Evolutionary conservation across 2,888 invertebrate species (phyloP), one percentile per base, ranked within the genome.

Genomic region (Heliconius hortense): DNA sequence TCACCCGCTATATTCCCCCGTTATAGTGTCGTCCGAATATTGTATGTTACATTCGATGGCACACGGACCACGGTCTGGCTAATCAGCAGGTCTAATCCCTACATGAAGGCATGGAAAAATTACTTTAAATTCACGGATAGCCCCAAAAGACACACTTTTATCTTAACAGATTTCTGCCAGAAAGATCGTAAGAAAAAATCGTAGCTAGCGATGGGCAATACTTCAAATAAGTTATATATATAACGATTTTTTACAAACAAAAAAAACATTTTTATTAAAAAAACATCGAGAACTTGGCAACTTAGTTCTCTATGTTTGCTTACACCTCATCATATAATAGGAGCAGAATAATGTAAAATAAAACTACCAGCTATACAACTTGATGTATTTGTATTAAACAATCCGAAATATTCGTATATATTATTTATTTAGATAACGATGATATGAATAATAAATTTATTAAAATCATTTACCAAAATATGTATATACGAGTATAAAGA

Each of bases 1-100:
- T 43, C 26, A 8, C 31, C 68, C 68, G 28, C 53, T n/a, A 28
- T 69, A 48, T 24, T 69, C 53, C 15, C 48, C 68, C 53, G 68
- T 21, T 68, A n/a, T 68, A 53, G 18, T 48, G n/a, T 26, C 26
- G 10, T 68, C 48, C 24, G 62, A 72, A n/a, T 72, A 43, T 59
- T 4, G 39, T 24, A 43, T 71, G 39, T 11, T 48, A 24, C 60
- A 43, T 18, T 71, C 18, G 11, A 62, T 43, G 62, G 26, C 39
- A 43, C 48, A 53, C 7, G 26, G 48, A 24, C 18, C 26, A 53
- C 7, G 18, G 26, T 43, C 18, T 26, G 26, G 13, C 60, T 5
- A 60, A 48, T 5, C 39, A 63, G 43, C 39, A 43, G 11, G 63
- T 62, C 62, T 8, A 18, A 10, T 72, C 43, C n/a, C n/a, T n/a